Conservation (phyloP, 1,140 invertebrate genomes). For the Brachystomella parvula region DNA sequence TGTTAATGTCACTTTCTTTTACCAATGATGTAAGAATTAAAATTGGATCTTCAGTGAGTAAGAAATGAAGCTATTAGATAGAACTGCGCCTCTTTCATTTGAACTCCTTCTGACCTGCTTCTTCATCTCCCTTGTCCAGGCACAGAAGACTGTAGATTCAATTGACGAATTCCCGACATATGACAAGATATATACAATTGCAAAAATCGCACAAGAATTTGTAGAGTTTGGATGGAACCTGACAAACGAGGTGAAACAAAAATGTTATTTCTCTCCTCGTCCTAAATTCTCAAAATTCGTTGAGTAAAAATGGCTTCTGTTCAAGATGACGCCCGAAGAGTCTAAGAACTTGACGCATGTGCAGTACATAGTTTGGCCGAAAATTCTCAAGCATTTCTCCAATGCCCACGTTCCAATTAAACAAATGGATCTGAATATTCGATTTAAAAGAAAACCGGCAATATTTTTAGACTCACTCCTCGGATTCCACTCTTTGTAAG, state of each 20-base stretch:
- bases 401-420: neutral
- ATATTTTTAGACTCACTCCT: neutral
- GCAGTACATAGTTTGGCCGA: neutral
- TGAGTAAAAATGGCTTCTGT: neutral
- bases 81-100: too few relatives aligned
- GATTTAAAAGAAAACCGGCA: neutral
- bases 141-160: neutral
- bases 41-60: neutral
- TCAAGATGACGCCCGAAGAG: neutral
- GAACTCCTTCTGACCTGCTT: too few relatives aligned
- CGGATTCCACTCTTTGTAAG: neutral
- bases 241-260: neutral
- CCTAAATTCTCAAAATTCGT: neutral
- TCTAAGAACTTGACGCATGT: neutral
- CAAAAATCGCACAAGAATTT: too few relatives aligned
- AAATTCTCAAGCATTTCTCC: neutral
- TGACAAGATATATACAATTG: neutral
- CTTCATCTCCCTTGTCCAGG: neutral
- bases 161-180: constrained; percentile 10
- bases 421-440: neutral
- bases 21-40: too few relatives aligned
- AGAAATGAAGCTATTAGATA: neutral
- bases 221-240: neutral
- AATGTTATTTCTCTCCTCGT: neutral
- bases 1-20: too few relatives aligned